Evolutionary conservation across 2,888 invertebrate species (phyloP).

Genomic region (Drosophila testacea): DNA sequence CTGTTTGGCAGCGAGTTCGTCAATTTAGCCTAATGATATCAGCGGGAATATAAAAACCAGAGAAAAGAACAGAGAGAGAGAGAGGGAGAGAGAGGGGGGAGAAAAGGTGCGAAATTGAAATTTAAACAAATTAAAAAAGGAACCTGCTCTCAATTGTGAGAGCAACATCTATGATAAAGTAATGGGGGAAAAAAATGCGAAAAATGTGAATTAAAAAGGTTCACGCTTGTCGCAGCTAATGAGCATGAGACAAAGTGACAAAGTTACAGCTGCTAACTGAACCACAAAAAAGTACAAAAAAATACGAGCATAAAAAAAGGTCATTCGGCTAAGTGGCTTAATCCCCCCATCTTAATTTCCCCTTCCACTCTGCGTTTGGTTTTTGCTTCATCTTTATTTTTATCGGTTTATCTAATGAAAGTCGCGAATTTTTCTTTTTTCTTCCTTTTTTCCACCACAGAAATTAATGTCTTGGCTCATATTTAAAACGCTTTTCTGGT

Average conservation of each 20-base stretch:
- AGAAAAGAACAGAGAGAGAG: neutral
- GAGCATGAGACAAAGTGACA: conserved; percentile 64
- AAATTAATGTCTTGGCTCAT: conserved; percentile 69
- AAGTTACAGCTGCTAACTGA: conserved; percentile 55
- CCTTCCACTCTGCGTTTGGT: conserved; percentile 3
- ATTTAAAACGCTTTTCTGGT: conserved; percentile 66
- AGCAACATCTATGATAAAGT: conserved; percentile 40
- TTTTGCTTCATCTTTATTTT: conserved; percentile 26
- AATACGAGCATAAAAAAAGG: conserved; percentile 24
- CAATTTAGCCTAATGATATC: conserved; percentile 77
- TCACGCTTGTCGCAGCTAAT: conserved; percentile 67
- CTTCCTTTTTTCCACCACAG: conserved; percentile 47
- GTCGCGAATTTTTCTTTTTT: conserved; percentile 22
- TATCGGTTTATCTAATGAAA: conserved; percentile 47
- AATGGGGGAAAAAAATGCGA: conserved; percentile 5
- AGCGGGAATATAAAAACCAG: conserved; percentile 29
- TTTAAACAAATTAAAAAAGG: conserved; percentile 78
- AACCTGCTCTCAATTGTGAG: conserved; percentile 50
- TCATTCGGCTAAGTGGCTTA: conserved; percentile 66
- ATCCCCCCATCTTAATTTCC: conserved; percentile 6
- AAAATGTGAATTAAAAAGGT: conserved; percentile 43
- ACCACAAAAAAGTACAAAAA: conserved; percentile 14
- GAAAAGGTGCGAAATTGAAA: conserved; percentile 78
- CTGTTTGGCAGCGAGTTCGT: conserved; percentile 73
- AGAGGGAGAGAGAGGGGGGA: conserved; percentile 6